Conservation (phyloP, 2,888 invertebrate species). For the Acleris holmiana region DNA sequence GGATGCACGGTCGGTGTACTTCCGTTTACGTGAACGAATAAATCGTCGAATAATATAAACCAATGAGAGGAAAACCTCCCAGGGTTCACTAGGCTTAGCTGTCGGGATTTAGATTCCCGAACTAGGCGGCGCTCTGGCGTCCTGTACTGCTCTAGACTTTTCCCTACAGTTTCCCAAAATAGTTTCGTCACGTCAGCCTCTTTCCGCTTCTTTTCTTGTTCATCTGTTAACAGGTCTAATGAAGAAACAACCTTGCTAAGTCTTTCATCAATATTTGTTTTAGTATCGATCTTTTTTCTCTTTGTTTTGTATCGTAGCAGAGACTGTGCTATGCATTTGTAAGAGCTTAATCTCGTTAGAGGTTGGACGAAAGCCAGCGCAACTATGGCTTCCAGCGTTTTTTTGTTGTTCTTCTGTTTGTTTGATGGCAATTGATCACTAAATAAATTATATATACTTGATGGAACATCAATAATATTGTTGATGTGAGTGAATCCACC, state of each 20-base stretch:
- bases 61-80: conserved; percentile 91
- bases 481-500: conserved; percentile 88
- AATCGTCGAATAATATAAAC: conserved; percentile 92
- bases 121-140: conserved; percentile 89
- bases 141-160: conserved; percentile 85
- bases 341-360: conserved; percentile 84
- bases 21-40: conserved; percentile 90
- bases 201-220: conserved; percentile 85
- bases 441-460: conserved; percentile 82
- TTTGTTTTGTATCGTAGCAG: conserved; percentile 78
- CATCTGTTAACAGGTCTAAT: conserved; percentile 86
- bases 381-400: conserved; percentile 84
- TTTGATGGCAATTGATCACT: conserved; percentile 82
- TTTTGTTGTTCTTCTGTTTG: conserved; percentile 82
- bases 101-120: conserved; percentile 89
- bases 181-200: conserved; percentile 88
- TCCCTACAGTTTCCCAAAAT: conserved; percentile 90
- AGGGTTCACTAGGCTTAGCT: conserved; percentile 87
- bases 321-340: conserved; percentile 85
- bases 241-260: conserved; percentile 84
- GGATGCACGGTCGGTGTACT: conserved; percentile 87
- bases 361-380: conserved; percentile 86
- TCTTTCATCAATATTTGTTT: conserved; percentile 79
- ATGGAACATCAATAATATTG: conserved; percentile 85
- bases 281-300: conserved; percentile 66